Evolutionary conservation across 2,888 invertebrate genomes (phyloP).

Genomic region (Caenorhabditis macrosperma): DNA sequence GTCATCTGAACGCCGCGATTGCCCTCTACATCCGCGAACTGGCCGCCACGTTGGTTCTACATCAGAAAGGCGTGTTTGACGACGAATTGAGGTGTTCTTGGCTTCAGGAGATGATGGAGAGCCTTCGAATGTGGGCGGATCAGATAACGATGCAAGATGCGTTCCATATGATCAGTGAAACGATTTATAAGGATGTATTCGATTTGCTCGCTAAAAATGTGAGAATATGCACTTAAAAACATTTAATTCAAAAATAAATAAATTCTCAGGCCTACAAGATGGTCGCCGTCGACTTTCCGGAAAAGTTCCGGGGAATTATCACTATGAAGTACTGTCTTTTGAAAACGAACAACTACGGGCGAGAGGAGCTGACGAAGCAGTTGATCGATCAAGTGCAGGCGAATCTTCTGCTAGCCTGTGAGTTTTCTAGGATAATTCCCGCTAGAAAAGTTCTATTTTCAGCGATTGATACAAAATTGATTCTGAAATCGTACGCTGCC

Average conservation of each 20-base stretch:
- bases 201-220: conserved; percentile 17
- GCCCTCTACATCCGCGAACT: conserved; percentile 23
- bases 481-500: conserved; percentile 95
- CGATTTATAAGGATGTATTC: conserved; percentile 33
- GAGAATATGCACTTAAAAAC: not conserved
- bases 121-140: conserved; percentile 24
- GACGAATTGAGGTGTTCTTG: conserved; percentile 40
- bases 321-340: conserved; percentile 61
- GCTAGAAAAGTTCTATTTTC: not conserved
- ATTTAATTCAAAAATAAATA: not conserved
- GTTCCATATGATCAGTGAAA: conserved; percentile 12
- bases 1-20: conserved; percentile 23
- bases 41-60: conserved; percentile 6
- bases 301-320: conserved; percentile 46
- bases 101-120: conserved; percentile 47
- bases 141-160: conserved; percentile 25
- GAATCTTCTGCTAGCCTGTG: conserved; percentile 50
- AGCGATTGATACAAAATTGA: conserved; percentile 82
- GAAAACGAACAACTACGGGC: conserved; percentile 55
- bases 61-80: conserved; percentile 34
- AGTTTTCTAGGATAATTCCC: conserved; percentile 1
- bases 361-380: conserved; percentile 45
- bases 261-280: conserved; percentile 56
- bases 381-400: conserved; percentile 44
- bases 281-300: conserved; percentile 59